Percentiles rank a stretch among this genome's conserved stretches.
Evolutionary conservation across 2,797 vertebrate species (phyloP).

Genomic region (Sciurus vulgaris): DNA sequence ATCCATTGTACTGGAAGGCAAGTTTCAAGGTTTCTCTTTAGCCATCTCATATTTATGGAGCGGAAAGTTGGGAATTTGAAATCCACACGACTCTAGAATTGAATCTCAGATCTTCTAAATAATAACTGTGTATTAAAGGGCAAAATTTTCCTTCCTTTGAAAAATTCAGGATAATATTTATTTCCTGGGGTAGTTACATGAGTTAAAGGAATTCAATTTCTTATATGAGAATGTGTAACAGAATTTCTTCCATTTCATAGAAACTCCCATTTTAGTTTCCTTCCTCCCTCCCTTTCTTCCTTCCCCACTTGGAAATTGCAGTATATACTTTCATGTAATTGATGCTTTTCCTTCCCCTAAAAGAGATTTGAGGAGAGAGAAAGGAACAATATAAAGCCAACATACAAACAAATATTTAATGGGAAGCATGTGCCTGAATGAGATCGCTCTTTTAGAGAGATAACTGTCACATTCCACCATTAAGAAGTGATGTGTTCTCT

Average conservation of each 20-base stretch:
- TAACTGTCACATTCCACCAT: constrained; percentile 72
- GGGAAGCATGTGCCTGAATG: constrained; percentile 57
- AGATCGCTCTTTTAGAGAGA: constrained; percentile 69
- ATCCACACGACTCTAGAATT: not conserved
- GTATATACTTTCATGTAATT: constrained; percentile 33
- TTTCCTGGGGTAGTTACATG: not conserved
- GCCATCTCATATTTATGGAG: not conserved
- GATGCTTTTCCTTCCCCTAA: constrained; percentile 34
- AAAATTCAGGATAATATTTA: not conserved
- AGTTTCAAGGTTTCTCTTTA: not conserved
- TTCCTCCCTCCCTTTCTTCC: not conserved
- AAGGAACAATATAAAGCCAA: constrained; percentile 58
- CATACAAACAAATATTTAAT: constrained; percentile 68
- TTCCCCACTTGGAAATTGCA: constrained; percentile 12
- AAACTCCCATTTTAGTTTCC: constrained; percentile 20
- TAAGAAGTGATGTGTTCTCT: constrained; percentile 70
- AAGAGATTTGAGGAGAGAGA: constrained; percentile 48
- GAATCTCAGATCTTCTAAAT: constrained; percentile 23
- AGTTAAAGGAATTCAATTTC: constrained; percentile 39
- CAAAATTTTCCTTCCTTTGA: not conserved
- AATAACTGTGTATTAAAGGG: not conserved
- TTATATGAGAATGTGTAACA: not conserved
- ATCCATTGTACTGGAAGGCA: not conserved
- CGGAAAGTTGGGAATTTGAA: not conserved
- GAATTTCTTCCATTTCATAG: not conserved